These are phyloP conservation scores for Drosophila robusta DNA, from an alignment of 2,888 invertebrate species.

Conservation along the genomic window DNA sequence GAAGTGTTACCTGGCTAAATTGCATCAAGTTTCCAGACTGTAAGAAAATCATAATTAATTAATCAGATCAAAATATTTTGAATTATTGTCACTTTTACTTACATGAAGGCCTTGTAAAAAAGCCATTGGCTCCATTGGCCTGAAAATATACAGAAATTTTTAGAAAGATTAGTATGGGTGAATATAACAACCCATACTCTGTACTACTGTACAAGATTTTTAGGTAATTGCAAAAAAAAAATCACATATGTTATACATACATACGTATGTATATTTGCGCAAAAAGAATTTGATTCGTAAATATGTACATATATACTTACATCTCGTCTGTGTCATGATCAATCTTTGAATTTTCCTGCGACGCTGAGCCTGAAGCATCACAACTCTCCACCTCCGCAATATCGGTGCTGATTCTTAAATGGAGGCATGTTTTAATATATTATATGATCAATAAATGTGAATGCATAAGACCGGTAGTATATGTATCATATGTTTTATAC, in stretches of 20 bases:
- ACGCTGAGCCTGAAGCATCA: slow-evolving; percentile 5
- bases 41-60: slow-evolving; percentile 27
- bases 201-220: too few relatives aligned
- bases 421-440: not conserved
- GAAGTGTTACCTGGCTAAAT: slow-evolving; percentile 80
- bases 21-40: slow-evolving; percentile 82
- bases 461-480: not conserved
- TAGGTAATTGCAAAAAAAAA: too few relatives aligned
- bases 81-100: slow-evolving; percentile 37
- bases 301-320: slow-evolving; percentile 6
- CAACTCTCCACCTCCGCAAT: slow-evolving; percentile 20
- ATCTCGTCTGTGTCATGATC: slow-evolving; percentile 24
- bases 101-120: slow-evolving; percentile 81
- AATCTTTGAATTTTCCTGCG: slow-evolving; percentile 23
- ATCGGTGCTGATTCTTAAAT: slow-evolving; percentile 17
- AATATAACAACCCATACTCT: too few relatives aligned
- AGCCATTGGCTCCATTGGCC: slow-evolving; percentile 68
- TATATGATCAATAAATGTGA: not conserved
- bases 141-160: slow-evolving; percentile 10
- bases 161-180: too few relatives aligned
- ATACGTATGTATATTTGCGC: too few relatives aligned
- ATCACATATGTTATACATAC: too few relatives aligned
- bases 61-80: not conserved
- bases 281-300: too few relatives aligned
- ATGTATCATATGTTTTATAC: not conserved